Percentiles rank a stretch among this genome's conserved stretches.
Evolutionary conservation across 2,888 invertebrate species (phyloP).

Genomic region (Hermaeophaga mercurialis): DNA sequence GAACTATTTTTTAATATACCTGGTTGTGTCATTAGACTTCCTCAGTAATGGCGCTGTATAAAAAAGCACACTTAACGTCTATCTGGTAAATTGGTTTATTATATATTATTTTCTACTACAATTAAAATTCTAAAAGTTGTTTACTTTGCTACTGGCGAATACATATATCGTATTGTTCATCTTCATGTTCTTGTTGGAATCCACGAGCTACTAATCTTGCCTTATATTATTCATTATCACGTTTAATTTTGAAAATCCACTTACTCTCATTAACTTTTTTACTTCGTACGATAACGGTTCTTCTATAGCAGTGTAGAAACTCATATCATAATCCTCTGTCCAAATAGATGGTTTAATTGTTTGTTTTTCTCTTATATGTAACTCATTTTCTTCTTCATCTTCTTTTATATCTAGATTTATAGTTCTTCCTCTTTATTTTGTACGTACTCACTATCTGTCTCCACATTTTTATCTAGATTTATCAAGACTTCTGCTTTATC

Average conservation of each 20-base stretch:
- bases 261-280: conserved; percentile 31
- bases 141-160: conserved; percentile 7
- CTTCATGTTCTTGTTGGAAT: conserved; percentile 16
- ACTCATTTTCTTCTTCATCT: no score
- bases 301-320: conserved; percentile 12
- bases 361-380: no score
- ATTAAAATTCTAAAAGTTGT: conserved; percentile 21
- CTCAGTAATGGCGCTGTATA: conserved; percentile 39
- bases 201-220: conserved; percentile 35
- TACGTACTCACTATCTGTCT: no score
- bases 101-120: conserved; percentile 10
- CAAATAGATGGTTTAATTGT: no score
- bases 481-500: no score
- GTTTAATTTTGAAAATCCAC: conserved; percentile 32
- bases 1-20: conserved; percentile 26
- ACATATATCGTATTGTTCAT: conserved; percentile 14
- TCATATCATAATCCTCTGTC: conserved; percentile 21
- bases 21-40: conserved; percentile 37
- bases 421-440: no score
- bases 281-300: conserved; percentile 22
- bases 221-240: conserved; percentile 28
- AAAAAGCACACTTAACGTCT: conserved; percentile 39
- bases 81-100: conserved; percentile 33
- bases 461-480: no score
- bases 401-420: no score